These are phyloP conservation scores for Pilophorus perplexus DNA, from an alignment of 2,888 invertebrate genomes.

Conservation along the genomic window DNA sequence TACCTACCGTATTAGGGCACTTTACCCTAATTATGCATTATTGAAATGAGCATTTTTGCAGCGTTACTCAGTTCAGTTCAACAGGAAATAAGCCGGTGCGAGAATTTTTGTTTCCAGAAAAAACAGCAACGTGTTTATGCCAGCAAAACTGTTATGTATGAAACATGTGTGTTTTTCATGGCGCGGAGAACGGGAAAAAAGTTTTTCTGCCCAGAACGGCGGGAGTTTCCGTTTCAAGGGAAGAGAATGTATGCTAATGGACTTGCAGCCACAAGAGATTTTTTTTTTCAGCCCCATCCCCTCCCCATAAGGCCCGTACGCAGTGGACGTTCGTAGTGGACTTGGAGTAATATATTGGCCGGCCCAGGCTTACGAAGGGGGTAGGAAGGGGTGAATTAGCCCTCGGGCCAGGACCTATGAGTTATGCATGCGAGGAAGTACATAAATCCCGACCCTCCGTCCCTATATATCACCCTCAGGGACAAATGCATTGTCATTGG, in stretches of 20 bases:
- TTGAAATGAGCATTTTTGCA: too few species aligned
- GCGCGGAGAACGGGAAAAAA: too few species aligned
- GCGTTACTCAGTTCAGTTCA: too few species aligned
- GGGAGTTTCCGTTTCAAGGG: too few species aligned
- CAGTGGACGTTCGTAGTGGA: slow-evolving; percentile 33
- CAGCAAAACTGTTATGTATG: too few species aligned
- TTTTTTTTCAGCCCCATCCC: neutral
- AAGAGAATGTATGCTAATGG: slow-evolving; percentile 30
- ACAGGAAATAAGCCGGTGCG: too few species aligned
- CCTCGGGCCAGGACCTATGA: slow-evolving; percentile 36
- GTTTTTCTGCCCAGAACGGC: too few species aligned
- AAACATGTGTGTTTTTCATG: too few species aligned
- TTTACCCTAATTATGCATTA: too few species aligned
- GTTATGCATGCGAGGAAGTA: slow-evolving; percentile 42
- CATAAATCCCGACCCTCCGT: slow-evolving; percentile 35
- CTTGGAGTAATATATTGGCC: slow-evolving; percentile 34
- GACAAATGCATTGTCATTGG: slow-evolving; percentile 47
- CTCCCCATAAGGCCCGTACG: slow-evolving; percentile 13
- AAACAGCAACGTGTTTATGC: too few species aligned
- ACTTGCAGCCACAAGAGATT: slow-evolving; percentile 25
- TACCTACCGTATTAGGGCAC: too few species aligned
- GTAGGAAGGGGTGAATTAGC: slow-evolving; percentile 41
- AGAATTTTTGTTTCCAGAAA: too few species aligned
- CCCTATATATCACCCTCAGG: slow-evolving; percentile 32
- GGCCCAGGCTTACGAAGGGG: slow-evolving; percentile 2